Evolutionary conservation across 2,797 vertebrate genomes (phyloP).

Genomic region (Pelodytes ibericus): DNA sequence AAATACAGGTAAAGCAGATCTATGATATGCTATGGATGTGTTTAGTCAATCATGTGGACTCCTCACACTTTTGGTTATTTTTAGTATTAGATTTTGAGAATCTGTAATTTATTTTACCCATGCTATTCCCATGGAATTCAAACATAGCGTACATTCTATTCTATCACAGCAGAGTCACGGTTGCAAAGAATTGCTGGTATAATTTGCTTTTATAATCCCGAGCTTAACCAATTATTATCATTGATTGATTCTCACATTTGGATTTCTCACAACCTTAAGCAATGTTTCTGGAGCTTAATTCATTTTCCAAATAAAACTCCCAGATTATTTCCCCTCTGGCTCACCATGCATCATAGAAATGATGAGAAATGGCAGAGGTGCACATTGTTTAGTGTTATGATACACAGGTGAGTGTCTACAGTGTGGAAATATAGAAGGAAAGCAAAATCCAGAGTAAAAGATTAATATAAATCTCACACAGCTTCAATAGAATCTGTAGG

Average conservation of each 20-base stretch:
- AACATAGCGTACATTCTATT: too few relatives aligned
- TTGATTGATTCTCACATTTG: background rate
- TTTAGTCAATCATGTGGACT: too few relatives aligned
- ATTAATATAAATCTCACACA: conserved; percentile 51
- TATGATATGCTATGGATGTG: too few relatives aligned
- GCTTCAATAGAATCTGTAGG: conserved; percentile 50
- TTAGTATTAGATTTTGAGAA: too few relatives aligned
- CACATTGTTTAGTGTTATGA: conserved; percentile 61
- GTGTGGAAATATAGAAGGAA: conserved; percentile 59
- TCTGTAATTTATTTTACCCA: too few relatives aligned
- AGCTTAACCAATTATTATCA: background rate
- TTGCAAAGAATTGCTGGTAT: background rate
- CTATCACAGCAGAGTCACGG: too few relatives aligned
- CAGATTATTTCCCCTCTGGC: too few relatives aligned
- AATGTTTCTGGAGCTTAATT: conserved; percentile 38
- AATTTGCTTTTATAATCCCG: background rate
- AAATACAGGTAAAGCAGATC: too few relatives aligned
- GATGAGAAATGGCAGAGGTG: conserved; percentile 65
- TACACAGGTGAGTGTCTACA: conserved; percentile 57
- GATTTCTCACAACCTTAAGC: conserved; percentile 19
- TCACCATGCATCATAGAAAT: conserved; percentile 61
- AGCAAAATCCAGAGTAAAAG: conserved; percentile 59
- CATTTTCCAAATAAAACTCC: conserved; percentile 51
- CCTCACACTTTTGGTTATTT: too few relatives aligned
- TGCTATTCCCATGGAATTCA: too few relatives aligned